Percentiles rank a stretch among this genome's conserved stretches.
Evolutionary conservation across 2,113 vertebrate genomes (phyloP).

Genomic region (Sakesphorus luctuosus): DNA sequence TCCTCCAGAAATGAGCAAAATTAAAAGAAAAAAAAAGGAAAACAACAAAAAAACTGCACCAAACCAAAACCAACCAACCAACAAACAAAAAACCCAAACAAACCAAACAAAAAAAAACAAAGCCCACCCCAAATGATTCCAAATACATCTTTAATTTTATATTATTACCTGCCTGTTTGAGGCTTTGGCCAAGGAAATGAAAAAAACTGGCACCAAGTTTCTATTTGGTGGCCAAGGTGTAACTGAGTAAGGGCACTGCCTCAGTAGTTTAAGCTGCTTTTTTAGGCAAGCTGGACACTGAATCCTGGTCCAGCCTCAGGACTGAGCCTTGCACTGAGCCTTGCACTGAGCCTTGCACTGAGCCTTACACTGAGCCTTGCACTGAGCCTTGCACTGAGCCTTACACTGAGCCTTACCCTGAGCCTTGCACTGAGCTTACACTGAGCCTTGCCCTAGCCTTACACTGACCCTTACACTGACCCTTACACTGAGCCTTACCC

Average conservation of each 20-base stretch:
- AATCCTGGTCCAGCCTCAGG: neutral
- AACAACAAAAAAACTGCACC: too few species aligned
- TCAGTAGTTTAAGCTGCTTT: neutral
- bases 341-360: too few species aligned
- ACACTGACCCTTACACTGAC: neutral
- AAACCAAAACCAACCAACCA: too few species aligned
- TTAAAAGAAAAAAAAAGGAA: neutral
- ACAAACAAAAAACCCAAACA: neutral
- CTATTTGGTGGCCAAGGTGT: neutral
- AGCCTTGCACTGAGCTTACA: too few species aligned
- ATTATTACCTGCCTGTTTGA: neutral
- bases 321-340: neutral
- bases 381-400: too few species aligned
- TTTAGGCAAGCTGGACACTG: neutral
- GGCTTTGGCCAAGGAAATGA: neutral
- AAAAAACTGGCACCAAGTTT: neutral
- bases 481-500: fast-evolving
- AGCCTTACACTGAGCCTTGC: too few species aligned
- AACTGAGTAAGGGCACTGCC: neutral
- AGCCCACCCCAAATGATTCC: neutral
- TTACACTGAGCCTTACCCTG: too few species aligned
- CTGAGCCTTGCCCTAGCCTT: neutral
- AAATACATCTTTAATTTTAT: neutral
- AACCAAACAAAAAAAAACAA: neutral
- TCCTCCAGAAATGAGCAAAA: neutral